These are phyloP conservation scores for Myotis lucifugus DNA, from an alignment of 2,113 vertebrate species.

Conservation along the genomic window DNA sequence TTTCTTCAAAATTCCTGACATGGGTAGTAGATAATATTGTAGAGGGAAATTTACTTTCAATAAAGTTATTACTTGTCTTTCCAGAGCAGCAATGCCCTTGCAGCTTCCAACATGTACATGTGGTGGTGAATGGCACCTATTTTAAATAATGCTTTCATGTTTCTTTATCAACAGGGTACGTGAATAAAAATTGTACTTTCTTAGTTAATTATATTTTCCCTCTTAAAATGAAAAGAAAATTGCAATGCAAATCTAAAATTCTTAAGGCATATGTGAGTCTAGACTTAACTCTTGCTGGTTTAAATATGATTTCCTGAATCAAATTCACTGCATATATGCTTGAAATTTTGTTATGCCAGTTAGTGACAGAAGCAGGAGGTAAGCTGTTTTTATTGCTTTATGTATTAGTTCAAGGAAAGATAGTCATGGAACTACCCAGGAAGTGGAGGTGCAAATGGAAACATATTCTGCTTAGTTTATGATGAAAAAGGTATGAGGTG, in stretches of 20 bases:
- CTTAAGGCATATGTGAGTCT: not conserved
- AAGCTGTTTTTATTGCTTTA: not conserved
- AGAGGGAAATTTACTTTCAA: constrained; percentile 15
- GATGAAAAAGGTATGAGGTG: not conserved
- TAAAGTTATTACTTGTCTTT: not conserved
- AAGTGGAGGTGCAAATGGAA: not conserved
- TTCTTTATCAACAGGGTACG: not conserved
- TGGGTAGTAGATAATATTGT: constrained; percentile 14
- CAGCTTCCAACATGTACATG: not conserved
- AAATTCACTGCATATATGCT: not conserved
- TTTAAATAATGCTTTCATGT: not conserved
- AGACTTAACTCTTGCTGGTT: not conserved
- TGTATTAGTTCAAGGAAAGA: not conserved
- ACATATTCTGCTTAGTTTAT: not conserved
- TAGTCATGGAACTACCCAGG: not conserved
- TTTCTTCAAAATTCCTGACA: constrained; percentile 50
- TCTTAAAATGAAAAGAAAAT: not conserved
- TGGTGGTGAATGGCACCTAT: not conserved
- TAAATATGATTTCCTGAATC: constrained; percentile 19
- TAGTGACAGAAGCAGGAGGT: not conserved
- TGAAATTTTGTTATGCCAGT: constrained; percentile 17
- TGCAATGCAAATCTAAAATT: not conserved
- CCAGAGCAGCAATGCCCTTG: not conserved
- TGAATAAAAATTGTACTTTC: not conserved
- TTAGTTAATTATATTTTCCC: not conserved